Evolutionary conservation across 2,113 vertebrate species (phyloP).

Genomic region (Etheostoma spectabile): DNA sequence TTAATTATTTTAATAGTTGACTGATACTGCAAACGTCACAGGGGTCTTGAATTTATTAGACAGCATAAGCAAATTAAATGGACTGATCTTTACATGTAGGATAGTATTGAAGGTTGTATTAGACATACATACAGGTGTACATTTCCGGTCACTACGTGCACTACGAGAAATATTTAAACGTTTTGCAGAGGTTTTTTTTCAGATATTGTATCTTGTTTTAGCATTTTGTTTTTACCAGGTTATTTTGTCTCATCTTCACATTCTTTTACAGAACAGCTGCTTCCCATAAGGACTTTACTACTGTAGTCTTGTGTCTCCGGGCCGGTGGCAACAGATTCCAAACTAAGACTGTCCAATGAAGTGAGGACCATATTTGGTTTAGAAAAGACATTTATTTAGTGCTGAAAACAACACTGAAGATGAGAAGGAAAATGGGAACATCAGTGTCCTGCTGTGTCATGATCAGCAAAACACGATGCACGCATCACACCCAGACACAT

Average conservation of each 20-base stretch:
- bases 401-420: slow-evolving; percentile 32
- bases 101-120: not conserved
- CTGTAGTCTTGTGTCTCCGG: not conserved
- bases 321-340: not conserved
- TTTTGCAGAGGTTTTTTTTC: not conserved
- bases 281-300: not conserved
- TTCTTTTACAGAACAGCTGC: not conserved
- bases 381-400: slow-evolving; percentile 60
- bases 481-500: slow-evolving; percentile 16
- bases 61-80: not conserved
- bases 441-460: not conserved
- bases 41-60: not conserved
- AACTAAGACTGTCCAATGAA: not conserved
- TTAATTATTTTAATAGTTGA: not conserved
- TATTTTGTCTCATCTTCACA: not conserved
- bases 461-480: not conserved
- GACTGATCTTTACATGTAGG: not conserved
- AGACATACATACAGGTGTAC: not conserved
- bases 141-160: not conserved
- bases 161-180: not conserved
- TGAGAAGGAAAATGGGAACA: not conserved
- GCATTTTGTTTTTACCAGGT: not conserved
- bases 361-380: not conserved
- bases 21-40: not conserved
- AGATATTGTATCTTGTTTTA: not conserved